These are phyloP conservation scores for Bedellia somnulentella DNA, from an alignment of 2,888 invertebrate genomes.

Conservation along the genomic window DNA sequence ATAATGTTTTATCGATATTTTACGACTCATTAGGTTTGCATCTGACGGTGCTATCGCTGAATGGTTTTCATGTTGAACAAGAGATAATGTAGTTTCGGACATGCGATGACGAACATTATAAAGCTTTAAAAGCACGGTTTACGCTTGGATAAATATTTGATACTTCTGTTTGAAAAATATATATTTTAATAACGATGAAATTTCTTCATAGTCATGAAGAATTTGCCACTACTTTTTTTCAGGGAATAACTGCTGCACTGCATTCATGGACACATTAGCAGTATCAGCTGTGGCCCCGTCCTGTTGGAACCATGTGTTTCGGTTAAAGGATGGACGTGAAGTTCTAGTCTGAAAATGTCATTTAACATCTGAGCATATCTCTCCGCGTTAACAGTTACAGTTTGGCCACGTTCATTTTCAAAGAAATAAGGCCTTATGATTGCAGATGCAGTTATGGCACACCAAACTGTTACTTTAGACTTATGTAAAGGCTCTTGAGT, in stretches of 20 bases:
- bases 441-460: not conserved
- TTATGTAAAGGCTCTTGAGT: not conserved
- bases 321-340: not conserved
- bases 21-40: no score
- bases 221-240: not conserved
- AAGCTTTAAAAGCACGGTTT: no score
- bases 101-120: no score
- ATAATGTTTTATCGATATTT: no score
- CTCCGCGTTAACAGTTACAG: not conserved
- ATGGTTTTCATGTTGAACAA: no score
- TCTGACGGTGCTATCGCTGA: no score
- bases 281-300: not conserved
- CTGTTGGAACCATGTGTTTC: not conserved
- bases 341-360: not conserved
- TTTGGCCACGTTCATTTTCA: not conserved
- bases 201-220: slow-evolving; percentile 1
- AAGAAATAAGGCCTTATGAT: not conserved
- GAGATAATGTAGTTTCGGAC: no score
- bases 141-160: no score
- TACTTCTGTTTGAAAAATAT: no score
- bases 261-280: not conserved
- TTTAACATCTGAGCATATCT: not conserved
- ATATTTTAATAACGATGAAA: slow-evolving; percentile 1
- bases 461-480: not conserved
- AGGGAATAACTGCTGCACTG: not conserved